A percentile compares a stretch with the other conserved stretches of the same genome.
Conservation (phyloP, 2,888 invertebrate genomes). For the Heterodera filipjevi region DNA sequence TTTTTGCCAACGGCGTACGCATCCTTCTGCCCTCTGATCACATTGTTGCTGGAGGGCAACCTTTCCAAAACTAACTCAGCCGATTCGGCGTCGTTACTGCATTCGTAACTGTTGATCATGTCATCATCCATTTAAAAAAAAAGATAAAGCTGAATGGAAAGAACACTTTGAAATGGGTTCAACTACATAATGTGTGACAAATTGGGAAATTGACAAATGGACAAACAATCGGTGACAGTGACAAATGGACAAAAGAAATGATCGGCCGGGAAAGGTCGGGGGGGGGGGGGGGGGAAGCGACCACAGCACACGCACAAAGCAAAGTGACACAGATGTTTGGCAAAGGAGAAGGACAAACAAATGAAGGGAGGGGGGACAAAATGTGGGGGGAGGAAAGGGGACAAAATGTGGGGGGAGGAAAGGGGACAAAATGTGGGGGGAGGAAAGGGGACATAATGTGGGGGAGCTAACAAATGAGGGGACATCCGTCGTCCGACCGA, state of each 20-base stretch:
- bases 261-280: no score
- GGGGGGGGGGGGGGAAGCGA: no score
- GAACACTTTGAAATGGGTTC: background rate
- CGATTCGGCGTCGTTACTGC: constrained; percentile 19
- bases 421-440: no score
- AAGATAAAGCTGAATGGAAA: no score
- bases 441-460: no score
- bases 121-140: constrained; percentile 19
- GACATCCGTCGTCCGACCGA: no score
- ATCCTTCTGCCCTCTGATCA: constrained; percentile 58
- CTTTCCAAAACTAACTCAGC: constrained; percentile 25
- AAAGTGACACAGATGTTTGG: background rate
- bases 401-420: no score
- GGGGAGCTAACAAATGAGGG: no score
- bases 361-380: background rate
- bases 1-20: constrained; percentile 58
- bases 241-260: background rate
- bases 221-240: background rate
- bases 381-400: background rate
- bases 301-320: background rate
- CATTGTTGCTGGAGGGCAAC: constrained; percentile 45
- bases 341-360: background rate
- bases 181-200: background rate
- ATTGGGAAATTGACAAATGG: background rate
- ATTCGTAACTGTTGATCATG: constrained; percentile 19